A percentile compares a stretch with the other conserved stretches of the same genome.
Conservation (phyloP, 1,140 invertebrate genomes). For the Pachyrhynchus sulphureomaculatus region DNA sequence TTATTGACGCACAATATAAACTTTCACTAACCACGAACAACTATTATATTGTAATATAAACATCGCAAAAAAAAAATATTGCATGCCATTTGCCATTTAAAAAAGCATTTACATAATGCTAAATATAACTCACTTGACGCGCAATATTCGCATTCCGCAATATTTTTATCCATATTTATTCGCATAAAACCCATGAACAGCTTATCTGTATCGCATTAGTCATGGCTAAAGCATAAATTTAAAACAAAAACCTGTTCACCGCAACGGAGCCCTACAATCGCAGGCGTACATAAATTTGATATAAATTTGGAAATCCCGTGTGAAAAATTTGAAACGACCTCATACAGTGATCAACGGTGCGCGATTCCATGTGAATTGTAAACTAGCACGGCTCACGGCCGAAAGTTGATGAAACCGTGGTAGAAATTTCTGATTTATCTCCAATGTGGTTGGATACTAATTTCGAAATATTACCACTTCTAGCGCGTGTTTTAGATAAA, state of each 20-base stretch:
- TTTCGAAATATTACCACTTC: background rate
- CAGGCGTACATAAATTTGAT: too few relatives aligned
- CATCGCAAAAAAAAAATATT: too few relatives aligned
- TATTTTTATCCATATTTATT: background rate
- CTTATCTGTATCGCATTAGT: slow-evolving; percentile 8
- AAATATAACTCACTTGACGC: too few relatives aligned
- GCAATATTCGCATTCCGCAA: background rate
- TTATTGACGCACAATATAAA: too few relatives aligned
- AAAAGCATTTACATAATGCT: too few relatives aligned
- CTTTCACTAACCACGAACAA: too few relatives aligned
- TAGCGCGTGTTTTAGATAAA: background rate
- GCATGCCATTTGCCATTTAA: too few relatives aligned
- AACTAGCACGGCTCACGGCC: background rate
- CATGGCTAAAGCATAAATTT: background rate
- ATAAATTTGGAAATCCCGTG: background rate
- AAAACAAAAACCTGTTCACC: slow-evolving; percentile 1
- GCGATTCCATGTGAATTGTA: too few relatives aligned
- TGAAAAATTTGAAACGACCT: background rate
- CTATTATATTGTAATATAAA: too few relatives aligned
- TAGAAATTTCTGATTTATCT: background rate
- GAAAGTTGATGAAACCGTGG: slow-evolving; percentile 5
- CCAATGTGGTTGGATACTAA: slow-evolving; percentile 1
- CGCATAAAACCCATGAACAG: background rate
- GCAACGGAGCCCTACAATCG: background rate
- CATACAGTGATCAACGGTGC: background rate